phyloP scores from a whole-genome alignment of 2,113 vertebrate species.

The Drymodes brunneopygia region DNA sequence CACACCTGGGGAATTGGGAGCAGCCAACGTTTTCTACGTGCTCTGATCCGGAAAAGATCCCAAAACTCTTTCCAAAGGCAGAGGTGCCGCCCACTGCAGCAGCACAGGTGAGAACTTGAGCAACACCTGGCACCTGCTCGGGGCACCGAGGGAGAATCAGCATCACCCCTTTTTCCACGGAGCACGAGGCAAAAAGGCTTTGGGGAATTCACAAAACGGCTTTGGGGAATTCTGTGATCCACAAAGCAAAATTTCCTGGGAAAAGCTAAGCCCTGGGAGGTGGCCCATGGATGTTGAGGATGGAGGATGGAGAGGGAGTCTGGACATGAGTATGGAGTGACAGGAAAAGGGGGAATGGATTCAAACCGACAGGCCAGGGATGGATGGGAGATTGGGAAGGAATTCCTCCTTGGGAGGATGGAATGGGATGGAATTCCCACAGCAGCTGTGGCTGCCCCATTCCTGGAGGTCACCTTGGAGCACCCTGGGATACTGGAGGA shows the following conservation, averaged over 20 bases:
- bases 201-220: rapidly evolving
- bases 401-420: not conserved
- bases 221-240: rapidly evolving
- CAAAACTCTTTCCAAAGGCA: not conserved
- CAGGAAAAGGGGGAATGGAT: not conserved
- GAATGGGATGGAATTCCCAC: not conserved
- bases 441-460: not conserved
- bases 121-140: not conserved
- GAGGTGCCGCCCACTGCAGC: not conserved
- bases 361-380: not conserved
- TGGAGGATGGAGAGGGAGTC: too few relatives aligned
- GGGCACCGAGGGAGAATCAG: not conserved
- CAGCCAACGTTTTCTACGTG: rapidly evolving
- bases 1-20: not conserved
- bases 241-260: rapidly evolving
- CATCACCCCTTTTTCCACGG: rapidly evolving
- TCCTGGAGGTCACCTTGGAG: not conserved
- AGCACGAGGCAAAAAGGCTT: rapidly evolving
- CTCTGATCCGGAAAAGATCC: not conserved
- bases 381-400: not conserved
- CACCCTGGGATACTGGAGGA: rapidly evolving
- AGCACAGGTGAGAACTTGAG: not conserved
- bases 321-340: rapidly evolving
- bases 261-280: not conserved
- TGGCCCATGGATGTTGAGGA: rapidly evolving